phyloP scores from a whole-genome alignment of 2,113 vertebrate species.

The Suncus etruscus region DNA sequence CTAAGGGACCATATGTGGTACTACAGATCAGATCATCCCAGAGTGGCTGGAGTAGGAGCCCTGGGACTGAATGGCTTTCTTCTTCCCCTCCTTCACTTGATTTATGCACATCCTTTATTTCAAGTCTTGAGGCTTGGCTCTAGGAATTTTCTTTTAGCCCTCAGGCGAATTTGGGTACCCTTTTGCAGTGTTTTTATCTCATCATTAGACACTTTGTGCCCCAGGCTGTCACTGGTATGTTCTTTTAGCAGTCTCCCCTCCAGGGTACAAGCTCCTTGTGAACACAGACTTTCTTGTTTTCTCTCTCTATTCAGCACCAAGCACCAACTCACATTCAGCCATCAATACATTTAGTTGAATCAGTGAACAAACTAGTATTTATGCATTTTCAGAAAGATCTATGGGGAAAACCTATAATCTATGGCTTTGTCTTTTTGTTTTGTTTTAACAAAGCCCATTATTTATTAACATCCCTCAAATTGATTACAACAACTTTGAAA shows the following conservation, averaged over 20 bases:
- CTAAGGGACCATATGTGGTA: too few relatives aligned
- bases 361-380: conserved; percentile 27
- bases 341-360: conserved; percentile 39
- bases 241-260: not conserved
- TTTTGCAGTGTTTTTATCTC: not conserved
- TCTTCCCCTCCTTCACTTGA: not conserved
- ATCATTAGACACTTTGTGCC: not conserved
- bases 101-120: not conserved
- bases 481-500: conserved; percentile 55
- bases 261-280: not conserved
- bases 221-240: not conserved
- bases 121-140: not conserved
- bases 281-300: not conserved
- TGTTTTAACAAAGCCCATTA: conserved; percentile 33
- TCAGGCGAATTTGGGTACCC: not conserved
- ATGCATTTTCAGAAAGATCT: conserved; percentile 32
- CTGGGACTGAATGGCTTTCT: not conserved
- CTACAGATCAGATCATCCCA: too few relatives aligned
- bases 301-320: conserved; percentile 11
- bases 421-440: conserved; percentile 42
- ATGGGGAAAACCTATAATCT: conserved; percentile 51
- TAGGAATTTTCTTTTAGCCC: not conserved
- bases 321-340: not conserved
- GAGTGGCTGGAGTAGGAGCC: too few relatives aligned
- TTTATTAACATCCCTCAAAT: conserved; percentile 56